phyloP scores from a whole-genome alignment of 2,888 invertebrate genomes.

The Erebia ligea region DNA sequence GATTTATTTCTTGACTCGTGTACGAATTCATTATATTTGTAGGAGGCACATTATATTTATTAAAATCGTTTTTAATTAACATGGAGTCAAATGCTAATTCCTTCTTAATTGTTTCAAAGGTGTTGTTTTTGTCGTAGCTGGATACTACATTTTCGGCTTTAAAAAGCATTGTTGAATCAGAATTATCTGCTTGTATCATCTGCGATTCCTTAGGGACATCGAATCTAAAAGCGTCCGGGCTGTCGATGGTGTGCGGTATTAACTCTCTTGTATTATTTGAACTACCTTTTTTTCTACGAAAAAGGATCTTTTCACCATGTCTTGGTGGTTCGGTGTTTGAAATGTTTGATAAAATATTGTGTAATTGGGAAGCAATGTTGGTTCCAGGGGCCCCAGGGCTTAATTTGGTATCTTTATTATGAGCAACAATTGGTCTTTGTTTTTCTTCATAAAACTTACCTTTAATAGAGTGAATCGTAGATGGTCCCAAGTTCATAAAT shows the following conservation, averaged over 20 bases:
- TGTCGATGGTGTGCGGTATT: neutral
- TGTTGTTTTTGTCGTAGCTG: slow-evolving; percentile 20
- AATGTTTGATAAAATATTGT: neutral
- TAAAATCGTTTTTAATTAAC: slow-evolving; percentile 29
- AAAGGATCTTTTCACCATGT: neutral
- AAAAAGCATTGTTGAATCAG: slow-evolving; percentile 8
- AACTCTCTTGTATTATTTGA: neutral
- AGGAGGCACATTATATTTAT: neutral
- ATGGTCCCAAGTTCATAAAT: slow-evolving; percentile 15
- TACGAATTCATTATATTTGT: slow-evolving; percentile 4
- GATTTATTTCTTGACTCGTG: neutral
- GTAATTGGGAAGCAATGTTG: neutral
- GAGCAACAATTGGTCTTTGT: slow-evolving; percentile 8
- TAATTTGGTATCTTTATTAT: slow-evolving; percentile 1
- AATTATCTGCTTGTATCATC: neutral
- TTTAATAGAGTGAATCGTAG: slow-evolving; percentile 20
- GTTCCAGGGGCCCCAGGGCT: neutral
- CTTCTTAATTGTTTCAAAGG: slow-evolving; percentile 31
- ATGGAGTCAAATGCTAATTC: slow-evolving; percentile 34
- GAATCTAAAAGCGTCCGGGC: neutral
- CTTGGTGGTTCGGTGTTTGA: neutral
- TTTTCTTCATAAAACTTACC: slow-evolving; percentile 26
- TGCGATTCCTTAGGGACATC: neutral
- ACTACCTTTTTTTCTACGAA: neutral
- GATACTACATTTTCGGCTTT: slow-evolving; percentile 19